These are phyloP conservation scores for Mustelus asterias DNA, from an alignment of 2,113 vertebrate genomes.

Conservation along the genomic window DNA sequence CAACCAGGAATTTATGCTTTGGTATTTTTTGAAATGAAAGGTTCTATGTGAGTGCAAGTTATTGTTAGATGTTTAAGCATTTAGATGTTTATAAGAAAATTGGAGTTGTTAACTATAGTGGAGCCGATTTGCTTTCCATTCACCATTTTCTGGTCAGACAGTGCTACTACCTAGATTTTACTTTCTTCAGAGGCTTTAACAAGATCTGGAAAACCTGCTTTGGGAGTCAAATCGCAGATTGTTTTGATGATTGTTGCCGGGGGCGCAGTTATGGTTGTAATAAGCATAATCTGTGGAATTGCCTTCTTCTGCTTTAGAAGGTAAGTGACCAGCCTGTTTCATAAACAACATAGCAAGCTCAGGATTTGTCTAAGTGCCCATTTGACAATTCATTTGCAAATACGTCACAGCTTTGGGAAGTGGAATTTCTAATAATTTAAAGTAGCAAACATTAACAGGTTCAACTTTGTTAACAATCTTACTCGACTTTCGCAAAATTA, in stretches of 20 bases:
- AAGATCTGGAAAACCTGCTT: background rate
- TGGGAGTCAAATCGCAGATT: constrained; percentile 33
- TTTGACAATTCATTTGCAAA: background rate
- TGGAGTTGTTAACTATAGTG: background rate
- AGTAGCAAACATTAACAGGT: background rate
- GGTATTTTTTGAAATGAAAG: background rate
- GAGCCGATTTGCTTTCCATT: constrained; percentile 13
- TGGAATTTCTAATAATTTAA: background rate
- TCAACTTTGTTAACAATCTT: background rate
- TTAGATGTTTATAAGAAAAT: background rate
- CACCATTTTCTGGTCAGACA: constrained; percentile 23
- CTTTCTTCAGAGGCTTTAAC: constrained; percentile 24
- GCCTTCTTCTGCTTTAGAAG: constrained; percentile 30
- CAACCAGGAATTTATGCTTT: background rate
- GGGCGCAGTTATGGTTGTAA: constrained; percentile 13
- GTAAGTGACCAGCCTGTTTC: background rate
- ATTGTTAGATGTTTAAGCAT: background rate
- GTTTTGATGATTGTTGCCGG: constrained; percentile 34
- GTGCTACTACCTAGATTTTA: constrained; percentile 33
- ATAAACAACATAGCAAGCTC: background rate
- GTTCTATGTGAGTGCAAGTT: background rate
- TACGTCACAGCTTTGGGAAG: background rate
- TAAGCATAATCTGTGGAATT: constrained; percentile 36
- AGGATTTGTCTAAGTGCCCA: background rate
- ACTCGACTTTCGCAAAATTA: background rate